phyloP scores from a whole-genome alignment of 2,797 vertebrate species.

The Xiphophorus birchmanni region DNA sequence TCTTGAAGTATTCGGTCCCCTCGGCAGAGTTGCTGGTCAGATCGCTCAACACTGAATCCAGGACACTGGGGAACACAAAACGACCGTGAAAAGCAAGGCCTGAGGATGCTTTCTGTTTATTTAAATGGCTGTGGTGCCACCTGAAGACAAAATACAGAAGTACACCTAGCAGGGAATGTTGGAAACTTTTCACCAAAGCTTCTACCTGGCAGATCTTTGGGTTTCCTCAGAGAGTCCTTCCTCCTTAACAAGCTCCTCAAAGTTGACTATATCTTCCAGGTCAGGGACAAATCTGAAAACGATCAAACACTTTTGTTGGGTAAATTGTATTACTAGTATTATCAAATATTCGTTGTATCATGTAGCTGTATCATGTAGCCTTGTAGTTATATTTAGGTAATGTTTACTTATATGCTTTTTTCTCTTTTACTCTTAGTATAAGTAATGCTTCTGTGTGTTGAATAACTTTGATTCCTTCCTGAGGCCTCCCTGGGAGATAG shows the following conservation, averaged over 20 bases:
- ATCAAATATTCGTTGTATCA: too few species aligned
- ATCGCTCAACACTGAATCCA: constrained; percentile 92
- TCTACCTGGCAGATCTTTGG: constrained; percentile 90
- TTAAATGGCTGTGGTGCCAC: constrained; percentile 13
- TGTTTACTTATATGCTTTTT: too few species aligned
- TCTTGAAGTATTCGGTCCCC: constrained; percentile 98
- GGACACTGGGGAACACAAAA: constrained; percentile 64
- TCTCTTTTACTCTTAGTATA: too few species aligned
- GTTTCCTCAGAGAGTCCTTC: constrained; percentile 95
- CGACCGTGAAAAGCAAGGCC: not conserved
- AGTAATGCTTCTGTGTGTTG: too few species aligned
- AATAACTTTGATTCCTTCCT: too few species aligned
- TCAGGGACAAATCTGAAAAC: constrained; percentile 93
- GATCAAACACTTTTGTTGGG: not conserved
- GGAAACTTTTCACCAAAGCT: not conserved
- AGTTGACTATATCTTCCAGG: constrained; percentile 98
- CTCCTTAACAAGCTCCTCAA: constrained; percentile 98
- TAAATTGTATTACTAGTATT: too few species aligned
- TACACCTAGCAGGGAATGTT: not conserved
- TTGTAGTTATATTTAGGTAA: too few species aligned
- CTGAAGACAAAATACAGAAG: constrained; percentile 22
- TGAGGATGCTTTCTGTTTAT: not conserved
- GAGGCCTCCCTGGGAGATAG: too few species aligned
- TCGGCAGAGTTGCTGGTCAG: constrained; percentile 96
- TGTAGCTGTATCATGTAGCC: too few species aligned